Evolutionary conservation across 2,888 invertebrate species (phyloP).

Genomic region (Neelides folsomi): DNA sequence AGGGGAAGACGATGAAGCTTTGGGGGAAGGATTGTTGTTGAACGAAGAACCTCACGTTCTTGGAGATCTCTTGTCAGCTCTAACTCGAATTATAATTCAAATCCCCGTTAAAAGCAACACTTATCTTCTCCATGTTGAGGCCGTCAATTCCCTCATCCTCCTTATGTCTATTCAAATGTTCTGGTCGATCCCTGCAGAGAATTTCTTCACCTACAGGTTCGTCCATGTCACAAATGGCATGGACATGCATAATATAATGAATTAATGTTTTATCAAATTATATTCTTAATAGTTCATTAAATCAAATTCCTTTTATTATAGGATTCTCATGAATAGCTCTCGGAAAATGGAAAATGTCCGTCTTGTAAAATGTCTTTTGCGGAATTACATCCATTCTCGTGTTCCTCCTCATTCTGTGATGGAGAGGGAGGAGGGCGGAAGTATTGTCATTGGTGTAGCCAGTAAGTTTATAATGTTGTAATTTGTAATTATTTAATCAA

Average conservation of each 20-base stretch:
- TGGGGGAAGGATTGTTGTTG: not conserved
- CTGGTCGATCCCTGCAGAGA: constrained; percentile 54
- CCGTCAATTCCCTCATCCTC: constrained; percentile 70
- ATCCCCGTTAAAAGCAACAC: constrained; percentile 63
- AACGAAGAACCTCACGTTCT: constrained; percentile 37
- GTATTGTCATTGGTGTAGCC: constrained; percentile 65
- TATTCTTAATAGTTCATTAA: no score
- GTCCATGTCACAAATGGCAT: no score
- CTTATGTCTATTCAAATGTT: constrained; percentile 79
- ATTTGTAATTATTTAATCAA: not conserved
- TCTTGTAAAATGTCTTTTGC: constrained; percentile 64
- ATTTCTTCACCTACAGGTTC: constrained; percentile 56
- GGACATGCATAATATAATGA: no score
- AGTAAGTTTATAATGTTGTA: constrained; percentile 37
- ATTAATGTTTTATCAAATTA: no score
- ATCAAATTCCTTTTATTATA: no score
- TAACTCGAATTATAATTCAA: constrained; percentile 67
- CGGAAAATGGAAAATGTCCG: constrained; percentile 62
- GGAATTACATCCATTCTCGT: constrained; percentile 55
- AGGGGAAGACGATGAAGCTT: constrained; percentile 9
- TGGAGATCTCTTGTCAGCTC: constrained; percentile 59
- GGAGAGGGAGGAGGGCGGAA: constrained; percentile 53
- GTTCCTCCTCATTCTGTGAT: constrained; percentile 57
- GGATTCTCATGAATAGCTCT: constrained; percentile 49
- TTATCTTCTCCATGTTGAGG: constrained; percentile 72